Evolutionary conservation across 1,140 invertebrate genomes (phyloP), one percentile per base, ranked within the genome.

Genomic region (Brachionus sp.): DNA sequence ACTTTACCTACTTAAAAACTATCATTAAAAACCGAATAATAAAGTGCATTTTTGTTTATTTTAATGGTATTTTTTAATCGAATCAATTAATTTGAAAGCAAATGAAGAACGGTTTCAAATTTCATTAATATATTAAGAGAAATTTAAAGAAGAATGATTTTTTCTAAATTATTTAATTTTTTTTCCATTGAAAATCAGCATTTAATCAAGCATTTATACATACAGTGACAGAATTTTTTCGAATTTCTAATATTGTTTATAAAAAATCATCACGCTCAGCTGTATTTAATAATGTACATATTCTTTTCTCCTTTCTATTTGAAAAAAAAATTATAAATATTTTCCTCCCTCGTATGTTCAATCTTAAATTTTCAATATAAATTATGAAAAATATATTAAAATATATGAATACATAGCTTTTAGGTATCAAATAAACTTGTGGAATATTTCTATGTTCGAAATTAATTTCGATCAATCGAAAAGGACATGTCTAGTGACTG

Each of bases 371-470:
- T 70, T 70, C 29, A 70, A 70, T 37, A 70, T 70, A 70, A 70
- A 70, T 70, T 70, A 70, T 70, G 66, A 70, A 70, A 70, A 70
- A 37, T 37, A 66, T 33, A 70, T 70, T 70, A 70, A 70, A 70
- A 70, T 70, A 39, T 70, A 70, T 70, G 66, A 70, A 70, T 70
- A 70, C 16, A 70, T 70, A 42, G 35, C 29, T 70, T 37, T 70
- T 70, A 70, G 35, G 66, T 37, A 37, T 70, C 37, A 35, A 70
- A 70, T 39, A 70, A 70, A 70, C 35, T 70, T 70, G 29, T 37
- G 33, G 35, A 37, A 70, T 70, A 19, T 70, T 70, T 70, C 37
- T 37, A 19, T 70, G n/a, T 70, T 39, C 37, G 12, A 33, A 66
- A 66, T 33, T 23, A 37, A 37, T 70, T 70, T 70, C 35, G 37